phyloP scores from a whole-genome alignment of 92 coral and sea anemone species.

The Chrysogorgia sp. region DNA sequence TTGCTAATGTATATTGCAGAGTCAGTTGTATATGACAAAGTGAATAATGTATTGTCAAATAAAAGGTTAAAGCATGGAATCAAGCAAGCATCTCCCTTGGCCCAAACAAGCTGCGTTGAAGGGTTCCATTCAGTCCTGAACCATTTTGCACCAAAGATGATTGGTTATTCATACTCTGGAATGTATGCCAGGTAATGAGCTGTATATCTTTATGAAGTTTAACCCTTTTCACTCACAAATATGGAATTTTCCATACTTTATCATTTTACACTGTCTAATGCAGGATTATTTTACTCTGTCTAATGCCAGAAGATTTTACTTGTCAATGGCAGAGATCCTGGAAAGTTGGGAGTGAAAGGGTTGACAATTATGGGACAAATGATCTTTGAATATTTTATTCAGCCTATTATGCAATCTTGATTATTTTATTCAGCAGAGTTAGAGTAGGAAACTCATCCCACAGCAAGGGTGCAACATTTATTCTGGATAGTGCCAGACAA shows the following conservation, averaged over 20 bases:
- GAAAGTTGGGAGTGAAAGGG: too few relatives aligned
- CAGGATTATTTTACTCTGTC: too few relatives aligned
- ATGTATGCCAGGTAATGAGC: slow-evolving; percentile 22
- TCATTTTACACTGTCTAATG: too few relatives aligned
- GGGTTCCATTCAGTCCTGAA: slow-evolving; percentile 29
- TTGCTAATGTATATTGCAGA: slow-evolving; percentile 7
- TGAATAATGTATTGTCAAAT: slow-evolving; percentile 28
- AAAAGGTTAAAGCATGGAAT: slow-evolving; percentile 11
- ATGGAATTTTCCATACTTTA: too few relatives aligned
- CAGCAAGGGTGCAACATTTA: too few relatives aligned
- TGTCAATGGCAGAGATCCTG: too few relatives aligned
- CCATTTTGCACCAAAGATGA: too few relatives aligned
- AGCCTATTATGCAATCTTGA: background rate
- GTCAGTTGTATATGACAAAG: slow-evolving; percentile 35
- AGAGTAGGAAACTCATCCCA: too few relatives aligned
- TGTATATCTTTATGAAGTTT: background rate
- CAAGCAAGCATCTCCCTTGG: slow-evolving; percentile 22
- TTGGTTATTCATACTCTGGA: slow-evolving; percentile 22
- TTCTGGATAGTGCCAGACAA: too few relatives aligned
- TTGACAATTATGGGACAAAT: background rate
- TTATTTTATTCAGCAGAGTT: too few relatives aligned
- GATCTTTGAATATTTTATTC: background rate
- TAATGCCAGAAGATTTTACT: too few relatives aligned
- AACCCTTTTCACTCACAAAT: too few relatives aligned
- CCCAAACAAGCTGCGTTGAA: slow-evolving; percentile 29